Evolutionary conservation across 2,113 vertebrate species (phyloP), one percentile per base, ranked within the genome.

Genomic region (Plecotus auritus): DNA sequence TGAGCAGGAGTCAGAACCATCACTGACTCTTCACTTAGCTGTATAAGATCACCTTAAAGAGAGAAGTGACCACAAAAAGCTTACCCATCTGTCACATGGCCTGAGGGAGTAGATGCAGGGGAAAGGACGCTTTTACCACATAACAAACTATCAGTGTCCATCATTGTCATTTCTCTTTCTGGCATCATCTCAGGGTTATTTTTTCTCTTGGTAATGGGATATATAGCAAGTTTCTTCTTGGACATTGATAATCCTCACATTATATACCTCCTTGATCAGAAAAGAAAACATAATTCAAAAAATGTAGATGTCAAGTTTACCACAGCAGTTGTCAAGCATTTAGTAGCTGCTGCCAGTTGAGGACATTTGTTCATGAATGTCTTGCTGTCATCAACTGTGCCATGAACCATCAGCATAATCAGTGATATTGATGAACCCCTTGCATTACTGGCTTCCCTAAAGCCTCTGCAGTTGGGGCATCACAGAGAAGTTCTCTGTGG

Each of bases 291-390:
- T 59, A 84, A 73, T 35, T 81, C 32, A 30, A 91, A 85, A 85
- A 96, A 47, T 4, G 61, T 94, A 20, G 18, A 83, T 73, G 17
- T 91, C 6, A 76, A 64, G 7, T 84, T 87, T 72, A 40, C 37
- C 64, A 67, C 4, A 49, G 72, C 47, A 89, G 69, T n/a, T 72
- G 77, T 32, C 45, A 96, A 93, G 42, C 56, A 54, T 81, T 81
- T 37, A 77, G n/a, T 54, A 37, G 37, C 84, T 94, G 91, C 56
- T 96, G 42, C 45, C 64, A 84, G 61, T 23, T 93, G 81, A 82
- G 32, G 47, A 13, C 37, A 88, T 81, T 95, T 93, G 10, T 72
- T 94, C 69, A 37, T 84, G 42, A 54, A 64, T 85, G 35, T 88
- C 35, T 93, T 94, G 61, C n/a, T 67, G 30, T 59, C 37, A 54